Base-by-base conservation (phyloP, 2,888 invertebrate species). In the Willowsia nigromaculata region DNA sequence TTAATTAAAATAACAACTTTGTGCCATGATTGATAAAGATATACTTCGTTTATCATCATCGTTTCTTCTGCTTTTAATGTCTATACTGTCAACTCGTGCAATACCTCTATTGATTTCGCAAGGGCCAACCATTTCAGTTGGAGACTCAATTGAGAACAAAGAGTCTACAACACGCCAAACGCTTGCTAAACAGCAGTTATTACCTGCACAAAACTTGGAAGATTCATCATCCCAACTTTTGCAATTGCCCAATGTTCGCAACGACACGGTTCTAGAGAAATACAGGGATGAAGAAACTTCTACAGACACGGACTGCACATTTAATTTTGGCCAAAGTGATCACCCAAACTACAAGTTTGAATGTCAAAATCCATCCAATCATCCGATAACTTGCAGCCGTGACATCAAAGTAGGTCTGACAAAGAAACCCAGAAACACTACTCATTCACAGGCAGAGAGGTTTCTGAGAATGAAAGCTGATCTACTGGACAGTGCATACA, bases 401-500 rank as follows among this genome's bases (percentile, higher is more conserved):
- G 11, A 9, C 9, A 18, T 84, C 6, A 68, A 84, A 71, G 27
- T 84, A 11, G 83, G 83, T 18, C 18, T 84, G 1, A 53, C 56
- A 37, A 84, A 71, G 11, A 50, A 22, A 11, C 83, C 83, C 18
- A 3, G 1, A 15, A 37, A 43, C 11, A 53, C 22, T 56, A 33
- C 50, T 2, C n/a, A 43, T 30, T 47, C 22, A 4, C 30, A 68
- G 37, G 50, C 68, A 13, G 47, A n/a, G 13, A 1, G 0, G 9
- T 43, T 85, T 56, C n/a, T 71, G 0, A 47, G 53, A 9, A 7
- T n/a, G 9, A 56, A 43, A 22, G 71, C 59, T 0, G 43, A n/a
- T n/a, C n/a, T 1, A 3, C 7, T n/a, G 11, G 53, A 50, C 18
- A 1, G 9, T 15, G n/a, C 53, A 6, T 18, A 33, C 9, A 22